Evolutionary conservation across 37 sponge, comb jelly and placozoan species (phyloP).

Genomic region (Oscarella lobularis): DNA sequence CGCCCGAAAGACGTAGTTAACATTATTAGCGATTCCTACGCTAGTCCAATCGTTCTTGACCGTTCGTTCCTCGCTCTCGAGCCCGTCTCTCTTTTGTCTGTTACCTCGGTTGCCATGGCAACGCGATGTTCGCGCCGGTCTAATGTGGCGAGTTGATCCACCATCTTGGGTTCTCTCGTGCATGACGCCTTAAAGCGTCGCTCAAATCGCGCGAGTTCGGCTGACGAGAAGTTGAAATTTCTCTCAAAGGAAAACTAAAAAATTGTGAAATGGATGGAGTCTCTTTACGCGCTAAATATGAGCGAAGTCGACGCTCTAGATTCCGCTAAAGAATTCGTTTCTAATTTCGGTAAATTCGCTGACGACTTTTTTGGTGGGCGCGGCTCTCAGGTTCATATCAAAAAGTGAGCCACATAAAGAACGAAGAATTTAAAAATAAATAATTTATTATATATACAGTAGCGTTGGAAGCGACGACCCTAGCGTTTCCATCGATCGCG

Average conservation of each 20-base stretch:
- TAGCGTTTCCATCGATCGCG: slow-evolving; percentile 38
- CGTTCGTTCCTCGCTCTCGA: slow-evolving; percentile 35
- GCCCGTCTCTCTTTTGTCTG: slow-evolving; percentile 52
- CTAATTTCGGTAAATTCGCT: neutral
- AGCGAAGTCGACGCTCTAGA: neutral
- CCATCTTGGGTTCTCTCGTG: slow-evolving; percentile 43
- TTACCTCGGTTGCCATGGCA: slow-evolving; percentile 45
- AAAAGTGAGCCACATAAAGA: no score
- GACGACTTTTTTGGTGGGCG: no score
- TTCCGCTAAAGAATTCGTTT: neutral
- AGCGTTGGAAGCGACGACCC: neutral
- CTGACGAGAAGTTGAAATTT: no score
- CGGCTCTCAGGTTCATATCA: no score
- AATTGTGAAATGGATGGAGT: no score
- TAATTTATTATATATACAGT: neutral
- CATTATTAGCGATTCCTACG: no score
- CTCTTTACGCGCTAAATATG: no score
- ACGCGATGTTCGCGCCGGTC: slow-evolving; percentile 51
- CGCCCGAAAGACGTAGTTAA: no score
- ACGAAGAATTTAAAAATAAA: no score
- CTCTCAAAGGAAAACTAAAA: neutral
- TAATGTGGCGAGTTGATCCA: slow-evolving; percentile 20
- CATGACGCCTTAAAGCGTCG: slow-evolving; percentile 51
- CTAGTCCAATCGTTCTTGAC: neutral
- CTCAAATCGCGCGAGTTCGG: slow-evolving; percentile 7